These are phyloP conservation scores for Callimorpha dominula DNA, from an alignment of 2,888 invertebrate species.

Conservation along the genomic window DNA sequence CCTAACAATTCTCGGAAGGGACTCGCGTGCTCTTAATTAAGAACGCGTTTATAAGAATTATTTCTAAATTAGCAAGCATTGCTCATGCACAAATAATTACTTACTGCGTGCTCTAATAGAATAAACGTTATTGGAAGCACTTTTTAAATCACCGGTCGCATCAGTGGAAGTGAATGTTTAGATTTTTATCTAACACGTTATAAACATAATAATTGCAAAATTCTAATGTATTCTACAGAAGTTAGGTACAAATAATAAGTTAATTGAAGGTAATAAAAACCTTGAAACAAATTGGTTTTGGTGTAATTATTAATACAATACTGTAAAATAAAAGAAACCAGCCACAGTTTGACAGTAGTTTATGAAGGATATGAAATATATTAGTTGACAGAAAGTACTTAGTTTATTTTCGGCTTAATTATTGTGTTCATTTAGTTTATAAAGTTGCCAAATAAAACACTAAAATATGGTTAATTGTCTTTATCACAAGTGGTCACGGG, in stretches of 20 bases:
- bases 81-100: not conserved
- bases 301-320: not conserved
- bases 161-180: too few relatives aligned
- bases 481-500: conserved; percentile 17
- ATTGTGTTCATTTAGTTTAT: not conserved
- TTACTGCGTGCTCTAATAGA: not conserved
- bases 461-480: conserved; percentile 6
- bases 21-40: not conserved
- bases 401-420: not conserved
- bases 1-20: not conserved
- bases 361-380: not conserved
- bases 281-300: not conserved
- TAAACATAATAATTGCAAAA: too few relatives aligned
- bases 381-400: not conserved
- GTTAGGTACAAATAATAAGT: too few relatives aligned
- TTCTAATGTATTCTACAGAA: too few relatives aligned
- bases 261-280: not conserved
- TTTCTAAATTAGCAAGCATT: not conserved
- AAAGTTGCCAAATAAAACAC: not conserved
- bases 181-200: too few relatives aligned
- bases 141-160: too few relatives aligned
- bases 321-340: not conserved
- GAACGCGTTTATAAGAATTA: not conserved
- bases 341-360: not conserved
- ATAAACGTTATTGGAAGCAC: not conserved